phyloP scores from a whole-genome alignment of 2,113 vertebrate genomes.

The Carassius auratus region DNA sequence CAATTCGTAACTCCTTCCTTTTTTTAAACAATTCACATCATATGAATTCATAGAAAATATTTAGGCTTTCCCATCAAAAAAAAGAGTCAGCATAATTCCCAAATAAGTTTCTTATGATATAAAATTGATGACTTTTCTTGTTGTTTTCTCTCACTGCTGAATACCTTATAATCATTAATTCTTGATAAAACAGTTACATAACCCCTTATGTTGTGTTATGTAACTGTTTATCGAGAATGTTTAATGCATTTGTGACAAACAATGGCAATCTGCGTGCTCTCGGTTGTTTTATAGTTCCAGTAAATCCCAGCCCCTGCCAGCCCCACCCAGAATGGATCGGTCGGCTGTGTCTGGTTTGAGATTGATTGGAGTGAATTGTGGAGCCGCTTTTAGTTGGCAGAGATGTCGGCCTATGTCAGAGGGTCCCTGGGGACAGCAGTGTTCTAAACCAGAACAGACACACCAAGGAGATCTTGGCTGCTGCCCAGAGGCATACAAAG shows the following conservation, averaged over 20 bases:
- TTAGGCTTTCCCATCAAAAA: too few species aligned
- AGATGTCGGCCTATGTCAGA: slow-evolving; percentile 53
- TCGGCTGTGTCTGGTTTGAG: slow-evolving; percentile 37
- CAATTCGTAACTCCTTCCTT: too few species aligned
- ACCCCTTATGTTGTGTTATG: background rate
- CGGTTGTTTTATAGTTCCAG: background rate
- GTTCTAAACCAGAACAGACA: slow-evolving; percentile 54
- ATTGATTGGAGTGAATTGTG: slow-evolving; percentile 45
- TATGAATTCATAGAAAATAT: too few species aligned
- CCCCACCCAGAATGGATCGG: slow-evolving; percentile 4
- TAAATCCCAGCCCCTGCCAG: slow-evolving; percentile 5
- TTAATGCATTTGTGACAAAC: background rate
- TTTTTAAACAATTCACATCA: too few species aligned
- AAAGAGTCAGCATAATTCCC: background rate
- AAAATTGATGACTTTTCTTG: background rate
- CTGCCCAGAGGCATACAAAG: slow-evolving; percentile 53
- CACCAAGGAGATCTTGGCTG: slow-evolving; percentile 54
- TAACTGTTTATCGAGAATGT: background rate
- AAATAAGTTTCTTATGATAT: background rate
- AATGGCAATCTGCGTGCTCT: background rate
- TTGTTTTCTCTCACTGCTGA: slow-evolving; percentile 1
- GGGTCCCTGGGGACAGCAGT: slow-evolving; percentile 47
- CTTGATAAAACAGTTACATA: slow-evolving; percentile 20
- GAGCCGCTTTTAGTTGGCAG: slow-evolving; percentile 59
- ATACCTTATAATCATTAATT: slow-evolving; percentile 33